phyloP scores from a whole-genome alignment of 2,888 invertebrate genomes.

The Morinoia aosen region DNA sequence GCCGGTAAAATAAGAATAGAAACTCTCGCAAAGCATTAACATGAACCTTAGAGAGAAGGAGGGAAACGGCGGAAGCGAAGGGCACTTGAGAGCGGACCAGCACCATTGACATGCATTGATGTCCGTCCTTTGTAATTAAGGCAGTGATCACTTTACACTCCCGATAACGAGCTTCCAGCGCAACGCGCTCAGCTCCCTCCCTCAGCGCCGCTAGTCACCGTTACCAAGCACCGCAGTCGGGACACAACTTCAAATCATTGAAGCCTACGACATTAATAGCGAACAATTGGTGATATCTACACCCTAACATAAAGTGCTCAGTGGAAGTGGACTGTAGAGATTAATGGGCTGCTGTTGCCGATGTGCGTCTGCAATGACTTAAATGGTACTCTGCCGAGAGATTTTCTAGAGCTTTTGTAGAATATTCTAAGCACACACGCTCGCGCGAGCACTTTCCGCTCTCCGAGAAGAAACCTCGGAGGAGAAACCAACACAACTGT shows the following conservation, averaged over 20 bases:
- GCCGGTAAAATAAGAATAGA: not conserved
- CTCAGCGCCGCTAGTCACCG: not conserved
- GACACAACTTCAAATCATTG: not conserved
- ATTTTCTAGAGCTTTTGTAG: not conserved
- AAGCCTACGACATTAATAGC: not conserved
- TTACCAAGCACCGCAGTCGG: not conserved
- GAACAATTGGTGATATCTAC: not conserved
- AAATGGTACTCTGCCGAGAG: not conserved
- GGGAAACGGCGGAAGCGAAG: not conserved
- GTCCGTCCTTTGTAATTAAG: constrained; percentile 26
- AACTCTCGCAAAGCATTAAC: not conserved
- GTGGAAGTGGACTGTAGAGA: not conserved
- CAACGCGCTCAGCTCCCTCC: not conserved
- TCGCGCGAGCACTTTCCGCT: not conserved
- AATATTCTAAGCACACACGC: not conserved
- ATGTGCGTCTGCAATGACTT: not conserved
- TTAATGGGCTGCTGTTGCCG: not conserved
- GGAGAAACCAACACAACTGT: no score
- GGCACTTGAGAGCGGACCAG: not conserved
- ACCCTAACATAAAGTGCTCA: not conserved
- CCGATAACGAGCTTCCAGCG: constrained; percentile 31
- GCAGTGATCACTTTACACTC: constrained; percentile 41
- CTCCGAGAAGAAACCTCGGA: not conserved
- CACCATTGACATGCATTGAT: constrained; percentile 53
- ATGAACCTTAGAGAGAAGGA: not conserved